Base-by-base conservation (phyloP, 2,113 vertebrate species). In the Silurus asotus region DNA sequence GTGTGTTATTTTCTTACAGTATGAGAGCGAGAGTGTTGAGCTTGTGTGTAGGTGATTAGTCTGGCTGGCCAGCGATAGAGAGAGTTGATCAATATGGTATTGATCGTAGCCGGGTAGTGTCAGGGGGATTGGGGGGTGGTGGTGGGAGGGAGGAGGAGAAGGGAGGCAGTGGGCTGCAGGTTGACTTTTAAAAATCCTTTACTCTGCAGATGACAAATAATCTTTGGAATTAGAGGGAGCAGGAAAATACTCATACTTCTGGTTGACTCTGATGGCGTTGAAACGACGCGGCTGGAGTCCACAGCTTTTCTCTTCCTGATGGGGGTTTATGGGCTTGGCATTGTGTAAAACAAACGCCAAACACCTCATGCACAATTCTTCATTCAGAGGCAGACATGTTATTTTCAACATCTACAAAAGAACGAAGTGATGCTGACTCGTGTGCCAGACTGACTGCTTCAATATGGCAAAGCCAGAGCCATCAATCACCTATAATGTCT, bases 131-230 rank as follows among this genome's bases (percentile, higher is more conserved):
- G 94, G 93, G 94, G 91, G 94, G 64, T 85, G 58, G 81, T 56
- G 55, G 51, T 51, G 77, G 58, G 76, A 69, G 75, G 74, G 58
- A 78, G 84, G 86, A 92, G 91, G 92, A 92, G 84, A 75, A 37
- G 83, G 90, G 92, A 93, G 91, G 92, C 92, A 89, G 92, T 91
- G 90, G 88, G 92, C 91, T 90, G 91, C 92, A 91, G 94, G 93
- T 94, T 95, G 94, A 96, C 94, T 96, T 95, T 95, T 95, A 94
- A 95, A 95, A 95, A 96, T 95, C 94, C 94, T 95, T 96, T 95
- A 95, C 93, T 94, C 92, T 91, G 90, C 92, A 92, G 93, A 95
- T 95, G 94, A 95, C 94, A 95, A 95, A 95, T 94, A 95, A 95
- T 93, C 92, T 92, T 91, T 93, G 92, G 92, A 93, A 93, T 89